Base-by-base conservation (phyloP, 2,888 invertebrate genomes). In the Tenthredo amoena region DNA sequence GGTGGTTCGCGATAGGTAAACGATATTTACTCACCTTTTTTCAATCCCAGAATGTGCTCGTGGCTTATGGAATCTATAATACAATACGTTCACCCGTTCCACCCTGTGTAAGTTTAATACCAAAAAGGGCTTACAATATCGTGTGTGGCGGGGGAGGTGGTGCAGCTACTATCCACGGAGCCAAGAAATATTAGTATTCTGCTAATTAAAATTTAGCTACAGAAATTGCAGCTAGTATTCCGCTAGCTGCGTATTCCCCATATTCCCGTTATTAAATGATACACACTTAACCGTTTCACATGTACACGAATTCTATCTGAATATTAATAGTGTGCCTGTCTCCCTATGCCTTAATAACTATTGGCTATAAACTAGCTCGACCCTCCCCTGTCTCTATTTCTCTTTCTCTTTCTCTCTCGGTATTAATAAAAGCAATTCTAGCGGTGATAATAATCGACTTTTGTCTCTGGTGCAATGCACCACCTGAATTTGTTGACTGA, bases 191-290 rank as follows among this genome's bases (percentile, higher is more conserved):
- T 92, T 92, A 92, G 90, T 89, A 91, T 91, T 89, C 90, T 87
- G 89, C 91, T 93, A 92, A 92, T 93, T 93, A 92, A 92, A 93
- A 91, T 90, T 91, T 91, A 91, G 89, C 91, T 90, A 91, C 90
- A 93, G 91, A 21, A 43, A 74, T 43, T 43, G 21, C 91, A 43
- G 43, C 21, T 10, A 43, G 40, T 43, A 43, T 21, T 9, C 18
- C 34, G 6, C 68, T 34, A 26, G 6, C 34, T 34, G 68, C 68
- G 34, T 68, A 26, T 26, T 26, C 26, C 18, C 68, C 68, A 68
- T 68, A 74, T 74, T 74, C 68, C 12, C n/a, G 85, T 85, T 85
- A 85, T 85, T 85, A 85, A 85, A 79, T 40, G 76, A 84, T 77
- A 84, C 84, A 84, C 84, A 79, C 85, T 62, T 86, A 84, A 74